These are phyloP conservation scores for Phrixothrix hirtus DNA, from an alignment of 2,888 invertebrate species.

Conservation along the genomic window DNA sequence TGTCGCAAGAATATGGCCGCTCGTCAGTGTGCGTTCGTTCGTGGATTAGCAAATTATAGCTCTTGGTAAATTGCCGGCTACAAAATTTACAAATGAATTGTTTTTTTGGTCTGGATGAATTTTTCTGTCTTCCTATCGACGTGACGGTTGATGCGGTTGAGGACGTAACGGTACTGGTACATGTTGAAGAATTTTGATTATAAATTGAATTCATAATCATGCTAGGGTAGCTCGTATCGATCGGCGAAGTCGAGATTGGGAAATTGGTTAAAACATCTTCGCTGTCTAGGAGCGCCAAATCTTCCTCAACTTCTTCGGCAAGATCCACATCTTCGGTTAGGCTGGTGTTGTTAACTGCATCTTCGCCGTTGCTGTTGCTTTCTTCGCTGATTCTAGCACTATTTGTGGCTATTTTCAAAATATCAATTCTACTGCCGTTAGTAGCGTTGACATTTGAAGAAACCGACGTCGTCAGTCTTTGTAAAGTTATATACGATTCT, in stretches of 20 bases:
- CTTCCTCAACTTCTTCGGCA: slow-evolving; percentile 74
- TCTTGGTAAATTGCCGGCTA: slow-evolving; percentile 96
- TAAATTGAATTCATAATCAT: slow-evolving; percentile 71
- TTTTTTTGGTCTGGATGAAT: slow-evolving; percentile 87
- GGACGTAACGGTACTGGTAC: slow-evolving; percentile 58
- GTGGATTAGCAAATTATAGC: slow-evolving; percentile 95
- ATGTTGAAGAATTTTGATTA: slow-evolving; percentile 62
- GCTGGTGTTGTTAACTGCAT: slow-evolving; percentile 47
- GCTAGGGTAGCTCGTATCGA: slow-evolving; percentile 72
- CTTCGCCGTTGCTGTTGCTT: slow-evolving; percentile 42
- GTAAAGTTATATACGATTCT: slow-evolving; percentile 82
- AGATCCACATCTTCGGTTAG: slow-evolving; percentile 66
- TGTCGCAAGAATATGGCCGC: slow-evolving; percentile 95
- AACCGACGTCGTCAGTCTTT: slow-evolving; percentile 74
- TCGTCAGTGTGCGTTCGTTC: slow-evolving; percentile 98
- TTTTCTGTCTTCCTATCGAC: slow-evolving; percentile 45
- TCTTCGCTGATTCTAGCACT: slow-evolving; percentile 53
- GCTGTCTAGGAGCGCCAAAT: slow-evolving; percentile 73
- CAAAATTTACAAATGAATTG: slow-evolving; percentile 99
- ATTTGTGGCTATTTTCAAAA: slow-evolving; percentile 65
- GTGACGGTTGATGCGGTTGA: slow-evolving; percentile 55
- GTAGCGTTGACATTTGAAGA: slow-evolving; percentile 58
- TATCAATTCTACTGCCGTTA: slow-evolving; percentile 61
- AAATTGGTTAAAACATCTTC: slow-evolving; percentile 66
- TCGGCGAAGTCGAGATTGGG: slow-evolving; percentile 61